Base-by-base conservation (phyloP, 2,888 invertebrate genomes). In the Sipunculus nudus region DNA sequence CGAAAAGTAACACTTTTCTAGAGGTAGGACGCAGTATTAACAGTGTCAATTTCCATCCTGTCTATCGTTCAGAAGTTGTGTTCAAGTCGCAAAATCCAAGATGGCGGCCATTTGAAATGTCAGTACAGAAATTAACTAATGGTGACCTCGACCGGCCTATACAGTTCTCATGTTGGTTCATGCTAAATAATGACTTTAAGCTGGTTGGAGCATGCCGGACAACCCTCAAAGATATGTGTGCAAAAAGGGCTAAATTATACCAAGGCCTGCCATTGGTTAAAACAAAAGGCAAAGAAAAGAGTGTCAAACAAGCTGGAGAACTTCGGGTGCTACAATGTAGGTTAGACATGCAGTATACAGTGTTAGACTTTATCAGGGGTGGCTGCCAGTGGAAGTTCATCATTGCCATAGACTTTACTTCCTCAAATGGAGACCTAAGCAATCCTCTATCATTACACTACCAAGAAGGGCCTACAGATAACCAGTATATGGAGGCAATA, bases 1-100 rank as follows among this genome's bases (percentile, higher is more conserved):
- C 62, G 16, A 72, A 76, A 75, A 74, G 73, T 0, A 72, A 75
- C 53, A 60, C 67, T 1, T 74, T 67, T 35, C 63, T 77, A 32
- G 75, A 77, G 46, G 67, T 77, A 5, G 68, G 71, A 25, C 59
- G 75, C 31, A 68, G 73, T 58, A 71, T 74, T 8, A 71, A 72
- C 59, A 71, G 72, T 40, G 63, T 71, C 6, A 55, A 65, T 16
- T 76, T 62, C 58, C 77, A 76, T n/a, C 75, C 77, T 0, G 72
- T 77, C 6, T 73, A 68, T 41, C 63, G 75, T 49, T 70, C 75
- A 35, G 76, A 76, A 56, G 67, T 68, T 1, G 57, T 67, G n/a
- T 52, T 61, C 26, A 76, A 72, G 61, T 64, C 74, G 38, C 70
- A 68, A 28, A 61, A 72, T 47, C 76, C 76, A 16, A 61, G 61